These are phyloP conservation scores for Chymomyza costata DNA, from an alignment of 1,140 invertebrate genomes.

Conservation along the genomic window DNA sequence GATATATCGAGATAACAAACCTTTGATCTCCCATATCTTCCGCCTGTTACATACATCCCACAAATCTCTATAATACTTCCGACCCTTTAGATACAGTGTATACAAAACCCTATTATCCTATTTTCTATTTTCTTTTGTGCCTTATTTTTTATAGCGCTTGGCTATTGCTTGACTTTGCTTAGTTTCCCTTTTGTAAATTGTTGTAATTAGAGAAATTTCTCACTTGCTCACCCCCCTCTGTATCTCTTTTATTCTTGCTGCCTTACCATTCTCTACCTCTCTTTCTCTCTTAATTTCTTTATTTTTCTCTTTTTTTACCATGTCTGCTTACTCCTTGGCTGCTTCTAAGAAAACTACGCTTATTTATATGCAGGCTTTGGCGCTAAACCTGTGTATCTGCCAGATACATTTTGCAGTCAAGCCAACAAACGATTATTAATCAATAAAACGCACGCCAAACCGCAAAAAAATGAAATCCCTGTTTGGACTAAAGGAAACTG, in stretches of 20 bases:
- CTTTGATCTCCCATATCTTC: too few species aligned
- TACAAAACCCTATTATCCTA: too few species aligned
- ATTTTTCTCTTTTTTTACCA: neutral
- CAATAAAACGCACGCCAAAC: slow-evolving; percentile 34
- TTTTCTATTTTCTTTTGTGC: too few species aligned
- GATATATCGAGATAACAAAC: too few species aligned
- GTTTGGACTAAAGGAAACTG: neutral
- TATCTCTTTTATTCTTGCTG: neutral
- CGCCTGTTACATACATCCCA: too few species aligned
- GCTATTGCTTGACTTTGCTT: slow-evolving; percentile 2
- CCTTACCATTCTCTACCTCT: neutral
- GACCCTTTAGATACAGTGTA: too few species aligned
- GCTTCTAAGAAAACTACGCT: neutral
- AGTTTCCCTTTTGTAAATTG: too few species aligned
- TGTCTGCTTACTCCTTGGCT: neutral
- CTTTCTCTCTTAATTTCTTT: neutral
- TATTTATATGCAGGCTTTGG: too few species aligned
- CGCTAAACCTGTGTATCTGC: neutral
- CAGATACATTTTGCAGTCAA: slow-evolving; percentile 12
- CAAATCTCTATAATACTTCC: too few species aligned
- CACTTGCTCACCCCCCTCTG: too few species aligned
- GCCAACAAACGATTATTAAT: slow-evolving; percentile 48
- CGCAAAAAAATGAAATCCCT: slow-evolving; percentile 31
- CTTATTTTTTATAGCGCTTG: too few species aligned
- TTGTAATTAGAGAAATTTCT: too few species aligned